Evolutionary conservation across 1,140 invertebrate genomes (phyloP).

Genomic region (Geopemphigus sp.): DNA sequence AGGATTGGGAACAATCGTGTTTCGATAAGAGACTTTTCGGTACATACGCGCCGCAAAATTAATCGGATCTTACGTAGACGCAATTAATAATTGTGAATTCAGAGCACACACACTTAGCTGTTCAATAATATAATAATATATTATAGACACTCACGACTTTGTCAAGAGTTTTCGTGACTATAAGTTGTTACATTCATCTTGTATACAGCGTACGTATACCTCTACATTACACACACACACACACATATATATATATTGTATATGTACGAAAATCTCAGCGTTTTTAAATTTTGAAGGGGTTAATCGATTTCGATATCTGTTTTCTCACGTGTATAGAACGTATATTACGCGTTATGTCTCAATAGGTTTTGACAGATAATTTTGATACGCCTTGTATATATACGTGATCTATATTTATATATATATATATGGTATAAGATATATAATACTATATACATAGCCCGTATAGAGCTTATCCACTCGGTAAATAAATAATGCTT

Average conservation of each 20-base stretch:
- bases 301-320: constrained; percentile 44
- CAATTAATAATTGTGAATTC: constrained; percentile 35
- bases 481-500: constrained; percentile 4
- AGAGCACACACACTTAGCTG: neutral
- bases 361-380: constrained; percentile 15
- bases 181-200: constrained; percentile 18
- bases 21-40: neutral
- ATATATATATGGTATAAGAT: too few relatives aligned
- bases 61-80: constrained; percentile 11
- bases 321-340: constrained; percentile 27
- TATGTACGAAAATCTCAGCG: neutral
- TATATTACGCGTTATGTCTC: neutral
- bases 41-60: constrained; percentile 10
- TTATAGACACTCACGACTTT: constrained; percentile 8
- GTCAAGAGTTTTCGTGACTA: constrained; percentile 33
- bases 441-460: too few relatives aligned
- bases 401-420: neutral
- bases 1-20: constrained; percentile 18
- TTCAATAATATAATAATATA: neutral
- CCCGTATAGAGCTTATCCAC: too few relatives aligned
- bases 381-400: neutral
- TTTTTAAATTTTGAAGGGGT: constrained; percentile 26
- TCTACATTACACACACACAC: neutral
- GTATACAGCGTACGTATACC: neutral
- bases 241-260: too few relatives aligned